Base-by-base conservation (phyloP, 2,888 invertebrate species). In the Syrista parreyssii region DNA sequence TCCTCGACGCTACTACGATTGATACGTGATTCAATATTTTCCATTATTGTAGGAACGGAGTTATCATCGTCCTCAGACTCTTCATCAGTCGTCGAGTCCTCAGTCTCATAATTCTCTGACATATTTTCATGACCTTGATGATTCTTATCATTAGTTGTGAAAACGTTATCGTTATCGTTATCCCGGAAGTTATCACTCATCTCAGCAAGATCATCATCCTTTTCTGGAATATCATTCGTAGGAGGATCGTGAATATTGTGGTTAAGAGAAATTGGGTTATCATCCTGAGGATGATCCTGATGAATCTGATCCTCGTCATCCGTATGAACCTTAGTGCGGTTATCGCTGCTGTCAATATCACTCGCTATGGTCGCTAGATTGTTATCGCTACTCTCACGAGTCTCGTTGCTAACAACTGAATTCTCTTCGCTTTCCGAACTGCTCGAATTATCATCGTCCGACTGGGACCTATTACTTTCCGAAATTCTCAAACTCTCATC, bases 321-420 rank as follows among this genome's bases (percentile, higher is more conserved):
- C 55, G 55, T 23, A 23, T 23, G 23, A 23, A 55, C 0, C 55
- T 55, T 55, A 23, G 55, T 55, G 23, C 23, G 23, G 55, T 55
- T 55, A 55, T 55, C 55, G 23, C 55, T 78, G 79, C 79, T 78
- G 75, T 79, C 84, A 79, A 81, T 83, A 81, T 79, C 82, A 79
- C 69, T 73, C 74, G n/a, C 74, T 35, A 34, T 23, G 33, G 12
- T 23, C 55, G 74, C 77, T 68, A 12, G 75, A 71, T 36, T 31
- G 68, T 36, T 69, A 68, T 34, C 68, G 73, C 35, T 34, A 12
- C 12, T 68, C 15, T 68, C 30, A 33, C 36, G 34, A 76, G 15
- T 68, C 9, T 76, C 68, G 68, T 2, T n/a, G 74, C 74, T 35
- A 34, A 32, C 74, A 30, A 74, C 33, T 30, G 33, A 30, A 34